Evolutionary conservation across 1,140 invertebrate species (phyloP), one percentile per base, ranked within the genome.

Genomic region (Eubasilissa regina): DNA sequence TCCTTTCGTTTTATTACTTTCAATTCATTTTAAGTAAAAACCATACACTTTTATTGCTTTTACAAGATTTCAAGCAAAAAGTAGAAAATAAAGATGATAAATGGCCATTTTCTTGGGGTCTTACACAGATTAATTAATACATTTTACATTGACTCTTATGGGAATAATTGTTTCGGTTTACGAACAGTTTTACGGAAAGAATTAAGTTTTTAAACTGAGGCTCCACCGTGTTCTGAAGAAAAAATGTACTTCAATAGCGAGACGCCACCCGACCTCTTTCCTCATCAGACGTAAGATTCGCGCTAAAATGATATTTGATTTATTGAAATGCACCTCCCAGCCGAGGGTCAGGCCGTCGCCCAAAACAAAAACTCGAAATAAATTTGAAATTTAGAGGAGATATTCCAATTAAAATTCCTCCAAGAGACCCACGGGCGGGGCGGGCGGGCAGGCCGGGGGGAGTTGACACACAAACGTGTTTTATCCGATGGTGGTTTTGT

Each of bases 381-480:
- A 72, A 72, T 72, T 19, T 60, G 17, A 72, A 73, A 53, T 73
- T 73, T 73, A 73, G 68, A 25, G 11, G 47, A 73, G 68, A 53
- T 73, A 73, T 73, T 73, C 68, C 68, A 73, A 73, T 73, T 73
- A 73, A 73, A 73, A 73, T 73, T 73, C 68, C 68, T 53, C 68
- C 17, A 8, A 51, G 62, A 66, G 7, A 13, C 11, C 44, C 0
- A 13, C 68, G 68, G 45, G 48, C 10, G 15, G 6, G 4, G 47
- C n/a, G 13, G 47, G 12, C 4, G 51, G 19, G 47, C 8, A 21
- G 45, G 17, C n/a, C 9, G 66, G 21, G 47, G 64, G 64, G 64
- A 68, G 64, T 68, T 68, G 64, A 68, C 64, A 68, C 64, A 68
- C 35, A 72, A 72, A 72, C 68, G 48, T 72, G 68, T 72, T 72